phyloP scores from a whole-genome alignment of 2,888 invertebrate species.

The Cosmia pyralina region DNA sequence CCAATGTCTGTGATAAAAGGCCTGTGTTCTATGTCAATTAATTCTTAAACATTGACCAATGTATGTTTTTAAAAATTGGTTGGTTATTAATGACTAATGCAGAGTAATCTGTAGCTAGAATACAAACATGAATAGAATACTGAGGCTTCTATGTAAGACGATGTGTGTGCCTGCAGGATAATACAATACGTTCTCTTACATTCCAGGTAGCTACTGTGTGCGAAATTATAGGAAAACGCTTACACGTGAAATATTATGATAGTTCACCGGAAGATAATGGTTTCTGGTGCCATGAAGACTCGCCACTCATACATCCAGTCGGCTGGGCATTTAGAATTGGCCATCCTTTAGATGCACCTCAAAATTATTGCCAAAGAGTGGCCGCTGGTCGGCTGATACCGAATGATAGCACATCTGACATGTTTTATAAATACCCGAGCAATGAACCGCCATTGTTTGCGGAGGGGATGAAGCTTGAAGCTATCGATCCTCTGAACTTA shows the following conservation, averaged over 20 bases:
- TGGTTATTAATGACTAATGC: neutral
- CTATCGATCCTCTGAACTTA: slow-evolving; percentile 98
- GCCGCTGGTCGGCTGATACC: slow-evolving; percentile 92
- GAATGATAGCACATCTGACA: slow-evolving; percentile 95
- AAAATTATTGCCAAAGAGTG: slow-evolving; percentile 93
- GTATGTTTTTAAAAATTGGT: neutral
- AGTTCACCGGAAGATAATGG: slow-evolving; percentile 94
- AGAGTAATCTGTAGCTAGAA: neutral
- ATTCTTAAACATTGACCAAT: neutral
- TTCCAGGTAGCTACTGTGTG: slow-evolving; percentile 95
- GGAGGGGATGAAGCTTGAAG: slow-evolving; percentile 98
- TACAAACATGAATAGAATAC: neutral
- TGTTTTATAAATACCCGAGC: slow-evolving; percentile 92
- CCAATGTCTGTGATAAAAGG: neutral
- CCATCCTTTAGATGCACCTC: slow-evolving; percentile 96
- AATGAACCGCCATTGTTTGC: slow-evolving; percentile 91
- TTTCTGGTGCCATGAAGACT: slow-evolving; percentile 99
- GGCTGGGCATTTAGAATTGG: slow-evolving; percentile 98
- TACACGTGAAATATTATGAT: slow-evolving; percentile 97
- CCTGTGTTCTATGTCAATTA: neutral
- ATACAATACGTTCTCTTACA: slow-evolving; percentile 11
- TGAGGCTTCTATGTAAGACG: neutral
- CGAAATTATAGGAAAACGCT: slow-evolving; percentile 97
- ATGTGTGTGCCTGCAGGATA: neutral
- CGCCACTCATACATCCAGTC: slow-evolving; percentile 97